A percentile compares a stretch with the other conserved stretches of the same genome.
Conservation (phyloP, 2,113 vertebrate species). For the Megalops atlanticus region DNA sequence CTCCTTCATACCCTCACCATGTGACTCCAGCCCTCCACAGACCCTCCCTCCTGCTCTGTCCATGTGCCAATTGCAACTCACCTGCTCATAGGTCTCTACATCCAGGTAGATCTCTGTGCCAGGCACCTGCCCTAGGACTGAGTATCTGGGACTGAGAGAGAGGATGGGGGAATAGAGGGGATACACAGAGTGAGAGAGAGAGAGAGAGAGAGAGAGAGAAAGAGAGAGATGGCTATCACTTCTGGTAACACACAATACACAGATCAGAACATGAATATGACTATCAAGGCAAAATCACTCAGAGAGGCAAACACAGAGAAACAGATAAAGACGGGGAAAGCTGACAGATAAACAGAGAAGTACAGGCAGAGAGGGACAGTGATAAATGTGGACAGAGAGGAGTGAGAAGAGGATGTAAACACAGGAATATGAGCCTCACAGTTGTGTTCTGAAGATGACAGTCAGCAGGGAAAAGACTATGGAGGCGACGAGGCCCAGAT, state of each 20-base stretch:
- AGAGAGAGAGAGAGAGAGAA: conserved; percentile 60
- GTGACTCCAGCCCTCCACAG: neutral
- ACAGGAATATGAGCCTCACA: conserved; percentile 70
- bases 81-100: conserved; percentile 78
- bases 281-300: no score
- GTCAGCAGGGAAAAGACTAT: conserved; percentile 84
- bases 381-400: neutral
- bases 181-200: conserved; percentile 1
- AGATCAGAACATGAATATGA: no score
- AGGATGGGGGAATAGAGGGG: neutral
- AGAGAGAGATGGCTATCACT: conserved; percentile 52
- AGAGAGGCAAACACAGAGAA: conserved; percentile 22
- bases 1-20: conserved; percentile 27
- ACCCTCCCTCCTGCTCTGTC: neutral
- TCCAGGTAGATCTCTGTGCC: conserved; percentile 87
- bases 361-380: neutral
- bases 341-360: neutral
- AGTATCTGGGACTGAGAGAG: conserved; percentile 82
- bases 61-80: conserved; percentile 47
- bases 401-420: neutral
- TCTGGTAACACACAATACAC: no score
- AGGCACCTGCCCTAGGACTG: conserved; percentile 83
- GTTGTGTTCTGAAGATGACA: conserved; percentile 87
- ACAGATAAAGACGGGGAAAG: neutral
- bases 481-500: conserved; percentile 82